Base-by-base conservation (phyloP, 37 sponge, comb jelly and placozoan species). In the Ianthella basta region DNA sequence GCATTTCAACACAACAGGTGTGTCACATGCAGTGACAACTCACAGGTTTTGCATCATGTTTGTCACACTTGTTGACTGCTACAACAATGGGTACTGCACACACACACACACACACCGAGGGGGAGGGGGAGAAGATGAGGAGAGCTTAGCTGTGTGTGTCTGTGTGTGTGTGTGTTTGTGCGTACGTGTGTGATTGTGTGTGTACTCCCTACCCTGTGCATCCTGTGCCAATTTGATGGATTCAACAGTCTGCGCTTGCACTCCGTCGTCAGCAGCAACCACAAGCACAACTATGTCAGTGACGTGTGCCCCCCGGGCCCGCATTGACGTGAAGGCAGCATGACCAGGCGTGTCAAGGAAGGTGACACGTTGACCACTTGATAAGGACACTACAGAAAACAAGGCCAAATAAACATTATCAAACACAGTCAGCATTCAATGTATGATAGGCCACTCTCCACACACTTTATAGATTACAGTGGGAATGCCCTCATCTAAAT, bases 261-360 rank as follows among this genome's bases (percentile, higher is more conserved):
- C 88, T 1, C 99, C 99, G 56, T 98, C 99, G 53, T 94, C 91
- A 64, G 91, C 93, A 16, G 95, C 99, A 21, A 98, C 93, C 86
- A 98, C 99, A 24, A 98, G 85, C 16, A 98, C 95, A 15, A 92
- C 91, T 32, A 96, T 86, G 56, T 98, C 96, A 36, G 97, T 96
- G 70, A 92, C 73, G 6, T 81, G 5, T 20, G 95, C 93, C 21
- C 99, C 99, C 0, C 97, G 73, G 0, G 91, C 86, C 44, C 99
- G 61, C 95, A 98, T 94, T 29, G 85, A 68, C 6, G 92, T 72
- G 87, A 98, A 98, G 23, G 96, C 96, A 16, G 96, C 99, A 82
- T 98, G 99, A 15, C 99, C 99, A 23, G 99, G 99, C 8, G 99
- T 98, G 80, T 98, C 99, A 44, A 98, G 91, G 63, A 98, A 93